A percentile compares a stretch with the other conserved stretches of the same genome.
These are phyloP conservation scores for Limnothrissa miodon DNA, from an alignment of 2,113 vertebrate genomes.

Conservation along the genomic window DNA sequence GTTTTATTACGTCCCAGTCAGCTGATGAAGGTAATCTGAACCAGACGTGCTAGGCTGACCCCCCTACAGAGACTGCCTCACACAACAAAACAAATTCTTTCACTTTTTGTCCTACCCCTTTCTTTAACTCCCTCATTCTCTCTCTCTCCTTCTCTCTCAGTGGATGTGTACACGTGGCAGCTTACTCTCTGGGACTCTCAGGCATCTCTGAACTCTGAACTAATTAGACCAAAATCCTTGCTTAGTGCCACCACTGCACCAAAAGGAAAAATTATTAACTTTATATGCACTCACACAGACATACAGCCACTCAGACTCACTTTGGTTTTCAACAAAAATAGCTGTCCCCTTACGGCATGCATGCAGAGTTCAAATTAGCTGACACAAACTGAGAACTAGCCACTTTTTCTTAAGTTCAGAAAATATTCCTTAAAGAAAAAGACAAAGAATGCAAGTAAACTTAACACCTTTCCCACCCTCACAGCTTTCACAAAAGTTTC, in stretches of 20 bases:
- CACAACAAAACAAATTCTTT: constrained; percentile 52
- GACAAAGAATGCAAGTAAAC: background rate
- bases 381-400: too few relatives aligned
- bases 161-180: background rate
- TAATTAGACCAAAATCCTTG: background rate
- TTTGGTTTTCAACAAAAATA: background rate
- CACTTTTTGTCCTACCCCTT: constrained; percentile 29
- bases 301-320: background rate
- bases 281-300: background rate
- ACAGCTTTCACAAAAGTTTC: too few relatives aligned
- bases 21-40: constrained; percentile 60
- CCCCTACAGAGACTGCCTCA: constrained; percentile 51
- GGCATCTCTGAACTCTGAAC: background rate
- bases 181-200: background rate
- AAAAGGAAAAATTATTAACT: background rate
- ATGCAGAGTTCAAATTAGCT: background rate
- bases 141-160: background rate
- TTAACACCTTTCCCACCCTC: background rate
- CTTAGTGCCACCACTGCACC: background rate
- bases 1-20: constrained; percentile 56
- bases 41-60: constrained; percentile 59
- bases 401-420: background rate
- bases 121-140: background rate
- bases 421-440: background rate
- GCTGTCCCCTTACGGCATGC: background rate